phyloP scores from a whole-genome alignment of 2,797 vertebrate species.

The Scleropages formosus region DNA sequence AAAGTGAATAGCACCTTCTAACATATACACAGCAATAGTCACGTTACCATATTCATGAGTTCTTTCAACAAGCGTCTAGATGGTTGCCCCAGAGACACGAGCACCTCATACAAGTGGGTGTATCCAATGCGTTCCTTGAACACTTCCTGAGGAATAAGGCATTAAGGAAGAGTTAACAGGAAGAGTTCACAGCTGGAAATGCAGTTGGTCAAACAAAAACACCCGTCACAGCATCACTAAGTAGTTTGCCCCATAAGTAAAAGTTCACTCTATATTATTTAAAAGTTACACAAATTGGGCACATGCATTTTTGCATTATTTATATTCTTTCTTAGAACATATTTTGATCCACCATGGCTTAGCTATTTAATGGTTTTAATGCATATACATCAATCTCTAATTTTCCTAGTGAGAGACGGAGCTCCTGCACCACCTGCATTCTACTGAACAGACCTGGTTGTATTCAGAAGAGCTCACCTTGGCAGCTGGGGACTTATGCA shows the following conservation, averaged over 20 bases:
- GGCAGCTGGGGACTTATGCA: constrained; percentile 95
- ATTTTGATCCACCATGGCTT: no score
- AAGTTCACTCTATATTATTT: no score
- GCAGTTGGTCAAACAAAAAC: no score
- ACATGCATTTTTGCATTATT: background rate
- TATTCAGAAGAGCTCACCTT: constrained; percentile 72
- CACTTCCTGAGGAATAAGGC: constrained; percentile 75
- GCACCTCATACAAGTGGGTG: constrained; percentile 88
- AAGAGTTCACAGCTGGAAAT: background rate
- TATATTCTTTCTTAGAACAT: no score
- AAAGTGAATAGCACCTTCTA: background rate
- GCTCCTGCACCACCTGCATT: background rate
- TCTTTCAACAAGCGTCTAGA: constrained; percentile 88
- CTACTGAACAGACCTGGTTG: background rate
- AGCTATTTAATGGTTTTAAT: no score
- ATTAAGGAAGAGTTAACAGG: background rate
- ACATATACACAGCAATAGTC: background rate
- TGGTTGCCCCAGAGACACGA: constrained; percentile 87
- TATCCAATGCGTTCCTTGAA: constrained; percentile 98
- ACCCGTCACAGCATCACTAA: no score
- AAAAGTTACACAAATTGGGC: no score
- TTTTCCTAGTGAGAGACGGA: no score
- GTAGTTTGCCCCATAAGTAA: no score
- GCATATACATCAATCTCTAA: no score
- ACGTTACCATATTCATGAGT: constrained; percentile 95